A percentile compares a stretch with the other conserved stretches of the same genome.
Conservation (phyloP, 2,888 invertebrate genomes). For the Clepsis dumicolana region DNA sequence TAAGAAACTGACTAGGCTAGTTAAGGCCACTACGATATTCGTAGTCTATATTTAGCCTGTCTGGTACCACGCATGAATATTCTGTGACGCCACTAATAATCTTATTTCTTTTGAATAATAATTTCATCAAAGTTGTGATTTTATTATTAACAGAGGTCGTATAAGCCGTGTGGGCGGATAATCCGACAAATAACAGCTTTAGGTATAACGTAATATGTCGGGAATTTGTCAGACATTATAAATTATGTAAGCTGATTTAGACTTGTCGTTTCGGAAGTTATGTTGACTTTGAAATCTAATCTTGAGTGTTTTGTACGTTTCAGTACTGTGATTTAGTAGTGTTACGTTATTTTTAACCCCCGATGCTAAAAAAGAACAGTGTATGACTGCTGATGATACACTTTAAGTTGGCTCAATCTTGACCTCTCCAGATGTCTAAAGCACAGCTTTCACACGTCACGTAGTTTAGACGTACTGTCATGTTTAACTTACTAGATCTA, state of each 20-base stretch:
- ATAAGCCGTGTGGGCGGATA: neutral
- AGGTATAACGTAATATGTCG: neutral
- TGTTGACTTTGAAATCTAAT: neutral
- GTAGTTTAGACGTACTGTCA: too few species aligned
- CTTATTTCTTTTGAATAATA: conserved; percentile 8
- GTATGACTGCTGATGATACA: too few species aligned
- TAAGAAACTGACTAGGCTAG: neutral
- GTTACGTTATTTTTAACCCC: neutral
- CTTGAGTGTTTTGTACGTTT: neutral
- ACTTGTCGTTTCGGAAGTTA: neutral
- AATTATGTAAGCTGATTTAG: neutral
- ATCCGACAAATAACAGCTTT: neutral
- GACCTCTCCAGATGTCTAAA: too few species aligned
- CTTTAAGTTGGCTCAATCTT: too few species aligned
- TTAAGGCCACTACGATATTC: neutral
- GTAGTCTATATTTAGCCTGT: neutral
- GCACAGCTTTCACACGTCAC: too few species aligned
- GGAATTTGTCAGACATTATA: neutral
- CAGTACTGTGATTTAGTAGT: neutral
- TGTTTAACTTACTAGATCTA: too few species aligned
- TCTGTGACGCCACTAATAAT: neutral
- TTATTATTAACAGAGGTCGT: conserved; percentile 8
- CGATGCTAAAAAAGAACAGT: too few species aligned
- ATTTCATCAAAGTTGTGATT: conserved; percentile 14
- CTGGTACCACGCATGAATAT: conserved; percentile 3